Base-by-base conservation (phyloP, 2,797 vertebrate species). In the Lerista edwardsae region DNA sequence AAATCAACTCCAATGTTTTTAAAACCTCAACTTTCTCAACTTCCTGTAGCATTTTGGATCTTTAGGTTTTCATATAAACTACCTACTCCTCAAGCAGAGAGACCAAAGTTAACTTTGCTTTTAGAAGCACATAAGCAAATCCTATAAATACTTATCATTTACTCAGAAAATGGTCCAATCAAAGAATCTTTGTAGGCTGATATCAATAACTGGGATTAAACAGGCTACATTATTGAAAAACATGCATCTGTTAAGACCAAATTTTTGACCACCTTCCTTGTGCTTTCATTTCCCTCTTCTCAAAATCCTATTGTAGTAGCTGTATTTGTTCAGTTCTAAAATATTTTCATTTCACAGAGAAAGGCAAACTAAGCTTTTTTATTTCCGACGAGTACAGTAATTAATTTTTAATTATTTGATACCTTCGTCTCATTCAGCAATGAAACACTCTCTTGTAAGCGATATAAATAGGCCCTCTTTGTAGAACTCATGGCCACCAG, bases 341-440 rank as follows among this genome's bases (percentile, higher is more conserved):
- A 34, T 77, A 41, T 75, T 39, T 69, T 87, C 29, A 23, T 4
- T 73, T 82, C 1, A 51, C 19, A 9, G 3, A 31, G 65, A 27
- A 59, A 57, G 11, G 76, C 19, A 25, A 59, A 41, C 0, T 8
- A n/a, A 75, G 57, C 9, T 23, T 82, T 91, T 67, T 89, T 1
- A 3, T 81, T 91, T 85, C 61, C 71, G 76, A 3, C n/a, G 84
- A 25, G 65, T 90, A 25, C n/a, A 83, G 34, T 55, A 67, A 79
- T 83, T 82, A 62, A 23, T 80, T 87, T 79, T 27, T 61, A 76
- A 1, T 83, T 87, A 62, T 27, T 88, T 84, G 67, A 47, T n/a
- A 44, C 61, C 21, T 78, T 75, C 1, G 1, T n/a, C 29, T 82
- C 81, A 62, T 2, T 57, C 21, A 86, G 65, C 55, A 39, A 1